These are phyloP conservation scores for Dromaius novaehollandiae DNA, from an alignment of 2,113 vertebrate genomes.

Conservation along the genomic window DNA sequence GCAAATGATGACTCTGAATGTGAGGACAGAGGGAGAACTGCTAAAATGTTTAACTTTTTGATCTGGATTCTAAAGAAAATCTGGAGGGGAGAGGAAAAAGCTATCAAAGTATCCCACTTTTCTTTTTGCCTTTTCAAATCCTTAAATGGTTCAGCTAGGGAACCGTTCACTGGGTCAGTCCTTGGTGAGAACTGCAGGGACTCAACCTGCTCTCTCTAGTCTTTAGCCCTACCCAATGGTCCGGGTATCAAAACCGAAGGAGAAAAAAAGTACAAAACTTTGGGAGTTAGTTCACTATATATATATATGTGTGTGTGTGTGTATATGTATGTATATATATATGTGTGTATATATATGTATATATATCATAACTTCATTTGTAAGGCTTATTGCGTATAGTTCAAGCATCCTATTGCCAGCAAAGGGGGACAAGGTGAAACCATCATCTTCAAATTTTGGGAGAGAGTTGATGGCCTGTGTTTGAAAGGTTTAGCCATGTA, in stretches of 20 bases:
- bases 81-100: not conserved
- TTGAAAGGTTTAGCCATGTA: too few relatives aligned
- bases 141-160: not conserved
- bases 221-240: not conserved
- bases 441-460: too few relatives aligned
- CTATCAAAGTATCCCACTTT: not conserved
- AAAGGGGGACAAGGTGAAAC: too few relatives aligned
- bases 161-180: not conserved
- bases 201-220: not conserved
- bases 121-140: not conserved
- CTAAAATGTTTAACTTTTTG: not conserved
- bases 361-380: not conserved
- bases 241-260: not conserved
- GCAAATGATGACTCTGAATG: not conserved
- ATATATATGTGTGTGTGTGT: too few relatives aligned
- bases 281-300: not conserved
- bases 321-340: too few relatives aligned
- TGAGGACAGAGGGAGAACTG: not conserved
- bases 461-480: too few relatives aligned
- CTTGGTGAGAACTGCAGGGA: not conserved
- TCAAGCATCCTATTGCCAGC: not conserved
- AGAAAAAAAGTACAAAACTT: too few relatives aligned
- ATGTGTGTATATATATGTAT: rapidly evolving
- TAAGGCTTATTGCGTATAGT: rapidly evolving
- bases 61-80: not conserved